Conservation (phyloP, 1,140 invertebrate species). For the Ceratoteleas bidentatus region DNA sequence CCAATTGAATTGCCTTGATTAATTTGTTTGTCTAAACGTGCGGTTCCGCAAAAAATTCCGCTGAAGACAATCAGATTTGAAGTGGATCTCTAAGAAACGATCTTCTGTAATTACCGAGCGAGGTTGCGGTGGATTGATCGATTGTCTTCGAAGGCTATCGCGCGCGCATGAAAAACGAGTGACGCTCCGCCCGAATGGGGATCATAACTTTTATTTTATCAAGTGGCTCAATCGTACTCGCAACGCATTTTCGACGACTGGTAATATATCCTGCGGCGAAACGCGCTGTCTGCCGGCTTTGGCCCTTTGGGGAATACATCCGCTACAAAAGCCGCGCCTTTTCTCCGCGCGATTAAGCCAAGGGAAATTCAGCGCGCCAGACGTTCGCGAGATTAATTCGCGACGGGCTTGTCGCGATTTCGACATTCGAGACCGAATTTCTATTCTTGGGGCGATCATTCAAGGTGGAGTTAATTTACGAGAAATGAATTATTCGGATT, state of each 20-base stretch:
- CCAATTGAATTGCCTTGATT: too few species aligned
- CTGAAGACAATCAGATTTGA: too few species aligned
- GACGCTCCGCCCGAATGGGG: slow-evolving; percentile 32
- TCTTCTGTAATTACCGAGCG: not conserved
- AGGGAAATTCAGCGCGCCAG: slow-evolving; percentile 1
- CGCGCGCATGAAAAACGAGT: slow-evolving; percentile 32
- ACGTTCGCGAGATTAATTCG: slow-evolving; percentile 9
- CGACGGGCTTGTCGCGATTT: not conserved
- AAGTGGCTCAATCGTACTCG: slow-evolving; percentile 44
- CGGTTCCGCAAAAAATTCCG: too few species aligned
- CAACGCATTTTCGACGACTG: slow-evolving; percentile 51
- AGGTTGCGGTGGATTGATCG: slow-evolving; percentile 15
- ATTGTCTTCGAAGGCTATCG: slow-evolving; percentile 24
- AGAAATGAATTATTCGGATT: too few species aligned
- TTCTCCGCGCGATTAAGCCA: slow-evolving; percentile 28
- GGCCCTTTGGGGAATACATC: slow-evolving; percentile 24
- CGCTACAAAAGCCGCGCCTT: slow-evolving; percentile 19
- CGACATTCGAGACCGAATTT: not conserved
- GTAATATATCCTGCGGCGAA: slow-evolving; percentile 41
- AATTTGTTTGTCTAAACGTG: too few species aligned
- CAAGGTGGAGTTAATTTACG: too few species aligned
- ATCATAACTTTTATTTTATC: slow-evolving; percentile 58
- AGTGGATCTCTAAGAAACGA: not conserved
- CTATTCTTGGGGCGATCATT: too few species aligned
- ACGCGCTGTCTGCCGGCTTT: slow-evolving; percentile 26